phyloP scores from a whole-genome alignment of 2,113 vertebrate genomes.

The Choloepus hoffmanni region DNA sequence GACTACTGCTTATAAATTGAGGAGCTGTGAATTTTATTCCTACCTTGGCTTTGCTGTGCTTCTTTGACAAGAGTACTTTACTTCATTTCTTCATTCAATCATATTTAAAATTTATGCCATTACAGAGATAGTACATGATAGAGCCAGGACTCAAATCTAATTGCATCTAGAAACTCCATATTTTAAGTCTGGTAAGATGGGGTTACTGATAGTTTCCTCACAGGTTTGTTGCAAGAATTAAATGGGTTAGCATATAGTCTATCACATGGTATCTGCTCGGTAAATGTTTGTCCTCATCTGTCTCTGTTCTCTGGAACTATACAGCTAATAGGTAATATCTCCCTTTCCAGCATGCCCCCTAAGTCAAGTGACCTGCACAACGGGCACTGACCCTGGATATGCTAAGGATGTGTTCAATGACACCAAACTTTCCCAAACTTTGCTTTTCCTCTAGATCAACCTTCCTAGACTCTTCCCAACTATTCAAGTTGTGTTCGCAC shows the following conservation, averaged over 20 bases:
- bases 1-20: background rate
- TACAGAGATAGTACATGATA: background rate
- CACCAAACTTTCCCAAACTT: background rate
- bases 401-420: background rate
- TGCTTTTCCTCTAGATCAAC: background rate
- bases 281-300: background rate
- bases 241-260: background rate
- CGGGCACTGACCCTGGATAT: background rate
- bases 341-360: background rate
- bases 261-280: background rate
- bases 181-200: background rate
- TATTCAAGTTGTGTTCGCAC: background rate
- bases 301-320: background rate
- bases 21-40: background rate
- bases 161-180: background rate
- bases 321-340: background rate
- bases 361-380: background rate
- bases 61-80: background rate
- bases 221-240: background rate
- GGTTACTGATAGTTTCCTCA: background rate
- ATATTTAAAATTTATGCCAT: slow-evolving; percentile 3
- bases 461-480: background rate
- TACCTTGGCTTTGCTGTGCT: background rate
- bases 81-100: background rate
- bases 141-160: slow-evolving; percentile 24